phyloP scores from a whole-genome alignment of 2,113 vertebrate species.

The Dissostichus mawsoni region DNA sequence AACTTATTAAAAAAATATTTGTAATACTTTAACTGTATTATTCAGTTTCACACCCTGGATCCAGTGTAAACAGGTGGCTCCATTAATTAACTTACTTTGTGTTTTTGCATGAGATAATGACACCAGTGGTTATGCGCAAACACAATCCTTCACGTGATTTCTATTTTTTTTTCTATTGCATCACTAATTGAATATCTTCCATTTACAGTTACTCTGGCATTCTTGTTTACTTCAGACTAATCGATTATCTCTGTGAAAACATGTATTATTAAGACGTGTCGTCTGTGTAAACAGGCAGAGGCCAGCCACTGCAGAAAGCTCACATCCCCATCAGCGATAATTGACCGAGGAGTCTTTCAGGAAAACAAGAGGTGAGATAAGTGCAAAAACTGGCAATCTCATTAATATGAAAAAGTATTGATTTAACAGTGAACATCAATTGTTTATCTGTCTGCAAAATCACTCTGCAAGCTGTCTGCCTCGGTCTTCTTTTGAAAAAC shows the following conservation, averaged over 20 bases:
- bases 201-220: slow-evolving; percentile 70
- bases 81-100: background rate
- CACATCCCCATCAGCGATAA: slow-evolving; percentile 66
- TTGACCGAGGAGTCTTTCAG: slow-evolving; percentile 60
- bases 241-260: slow-evolving; percentile 77
- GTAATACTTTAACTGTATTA: background rate
- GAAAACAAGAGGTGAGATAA: slow-evolving; percentile 68
- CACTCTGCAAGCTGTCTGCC: slow-evolving; percentile 7
- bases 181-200: slow-evolving; percentile 46
- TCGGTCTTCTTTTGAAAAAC: slow-evolving; percentile 8
- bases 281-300: slow-evolving; percentile 69
- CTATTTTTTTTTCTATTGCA: slow-evolving; percentile 13
- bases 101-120: background rate
- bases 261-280: slow-evolving; percentile 81
- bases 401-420: slow-evolving; percentile 74
- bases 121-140: too few relatives aligned
- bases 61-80: slow-evolving; percentile 24
- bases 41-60: background rate
- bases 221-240: slow-evolving; percentile 78
- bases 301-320: slow-evolving; percentile 59
- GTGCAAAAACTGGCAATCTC: slow-evolving; percentile 67
- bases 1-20: background rate
- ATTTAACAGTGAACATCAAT: slow-evolving; percentile 55
- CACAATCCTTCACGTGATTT: too few relatives aligned
- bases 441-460: slow-evolving; percentile 36